Percentiles rank a stretch among this genome's conserved stretches.
Conservation (phyloP, 2,113 vertebrate species). For the Pelecanoides urinatrix region DNA sequence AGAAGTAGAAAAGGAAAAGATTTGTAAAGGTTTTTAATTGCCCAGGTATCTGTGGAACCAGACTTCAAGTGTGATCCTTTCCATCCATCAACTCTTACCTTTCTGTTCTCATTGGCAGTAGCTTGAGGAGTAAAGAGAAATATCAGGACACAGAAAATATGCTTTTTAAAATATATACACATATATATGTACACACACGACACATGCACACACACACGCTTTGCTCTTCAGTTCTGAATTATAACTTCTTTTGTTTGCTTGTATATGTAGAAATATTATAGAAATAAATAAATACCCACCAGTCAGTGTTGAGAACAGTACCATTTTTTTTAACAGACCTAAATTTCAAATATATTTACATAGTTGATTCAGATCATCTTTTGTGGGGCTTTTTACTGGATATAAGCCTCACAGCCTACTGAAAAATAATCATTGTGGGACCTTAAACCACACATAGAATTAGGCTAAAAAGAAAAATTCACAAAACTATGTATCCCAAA, state of each 20-base stretch:
- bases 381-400: not conserved
- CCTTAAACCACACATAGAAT: constrained; percentile 16
- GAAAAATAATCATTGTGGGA: not conserved
- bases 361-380: not conserved
- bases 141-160: not conserved
- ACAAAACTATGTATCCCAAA: not conserved
- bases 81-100: not conserved
- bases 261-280: not conserved
- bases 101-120: not conserved
- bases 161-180: not conserved
- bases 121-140: not conserved
- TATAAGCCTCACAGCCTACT: not conserved
- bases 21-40: not conserved
- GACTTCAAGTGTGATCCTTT: not conserved
- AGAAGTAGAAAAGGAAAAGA: not conserved
- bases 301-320: not conserved
- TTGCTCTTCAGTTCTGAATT: not conserved
- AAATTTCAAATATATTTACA: not conserved
- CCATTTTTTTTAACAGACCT: not conserved
- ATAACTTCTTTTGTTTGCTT: not conserved
- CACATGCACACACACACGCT: accelerated
- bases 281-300: not conserved
- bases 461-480: constrained; percentile 12
- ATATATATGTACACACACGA: not conserved
- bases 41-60: not conserved